Evolutionary conservation across 1,140 invertebrate species (phyloP).

Genomic region (Potamilus streckersoni): DNA sequence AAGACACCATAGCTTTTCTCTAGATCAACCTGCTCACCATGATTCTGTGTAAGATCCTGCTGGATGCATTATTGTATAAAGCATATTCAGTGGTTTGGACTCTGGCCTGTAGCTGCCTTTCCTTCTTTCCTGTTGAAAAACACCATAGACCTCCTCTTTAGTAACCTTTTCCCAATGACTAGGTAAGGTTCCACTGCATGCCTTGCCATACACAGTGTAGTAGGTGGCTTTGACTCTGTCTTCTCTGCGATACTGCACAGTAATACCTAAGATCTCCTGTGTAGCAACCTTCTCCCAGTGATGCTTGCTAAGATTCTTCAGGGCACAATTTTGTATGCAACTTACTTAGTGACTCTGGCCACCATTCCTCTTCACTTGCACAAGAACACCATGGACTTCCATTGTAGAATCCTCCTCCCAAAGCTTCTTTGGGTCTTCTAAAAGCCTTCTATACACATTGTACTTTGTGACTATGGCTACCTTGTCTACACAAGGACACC

Average conservation of each 20-base stretch:
- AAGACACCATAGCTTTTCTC: slow-evolving; percentile 93
- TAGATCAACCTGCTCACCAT: slow-evolving; percentile 97
- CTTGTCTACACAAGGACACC: slow-evolving; percentile 92
- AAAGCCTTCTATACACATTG: too few relatives aligned
- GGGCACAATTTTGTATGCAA: too few relatives aligned
- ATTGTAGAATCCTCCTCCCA: slow-evolving; percentile 96
- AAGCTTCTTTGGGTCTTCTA: too few relatives aligned
- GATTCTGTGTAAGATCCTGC: slow-evolving; percentile 81
- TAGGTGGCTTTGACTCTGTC: slow-evolving; percentile 63
- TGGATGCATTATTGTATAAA: too few relatives aligned
- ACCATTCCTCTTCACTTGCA: slow-evolving; percentile 91
- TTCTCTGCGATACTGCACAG: too few relatives aligned
- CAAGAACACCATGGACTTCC: slow-evolving; percentile 93
- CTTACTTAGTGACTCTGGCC: slow-evolving; percentile 90
- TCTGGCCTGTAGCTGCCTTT: slow-evolving; percentile 81
- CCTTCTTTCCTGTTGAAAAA: slow-evolving; percentile 92
- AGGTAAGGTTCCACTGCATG: slow-evolving; percentile 71
- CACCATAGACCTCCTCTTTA: slow-evolving; percentile 94
- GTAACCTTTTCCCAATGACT: slow-evolving; percentile 98
- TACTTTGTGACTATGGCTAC: slow-evolving; percentile 93
- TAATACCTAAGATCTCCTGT: slow-evolving; percentile 89
- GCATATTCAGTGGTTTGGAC: slow-evolving; percentile 90
- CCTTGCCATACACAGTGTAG: slow-evolving; percentile 69
- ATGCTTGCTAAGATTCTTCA: slow-evolving; percentile 80
- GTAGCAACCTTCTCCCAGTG: slow-evolving; percentile 96